Evolutionary conservation across 2,113 vertebrate genomes (phyloP).

Genomic region (Sylvia atricapilla): DNA sequence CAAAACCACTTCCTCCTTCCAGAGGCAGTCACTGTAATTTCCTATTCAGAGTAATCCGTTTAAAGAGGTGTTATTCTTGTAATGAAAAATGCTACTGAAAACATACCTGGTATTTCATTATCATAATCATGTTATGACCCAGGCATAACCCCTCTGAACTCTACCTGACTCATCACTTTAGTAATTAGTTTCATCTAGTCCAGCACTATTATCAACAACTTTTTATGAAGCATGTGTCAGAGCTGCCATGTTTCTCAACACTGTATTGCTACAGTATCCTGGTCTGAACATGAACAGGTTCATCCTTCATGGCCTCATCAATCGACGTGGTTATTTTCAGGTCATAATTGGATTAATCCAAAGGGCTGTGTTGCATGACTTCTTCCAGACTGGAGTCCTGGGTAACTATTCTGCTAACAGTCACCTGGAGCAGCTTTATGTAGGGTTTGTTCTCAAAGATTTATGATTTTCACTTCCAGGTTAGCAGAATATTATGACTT

Average conservation of each 20-base stretch:
- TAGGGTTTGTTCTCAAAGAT: neutral
- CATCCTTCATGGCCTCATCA: neutral
- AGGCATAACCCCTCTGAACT: conserved; percentile 9
- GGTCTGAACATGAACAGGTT: neutral
- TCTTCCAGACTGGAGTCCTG: neutral
- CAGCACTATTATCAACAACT: neutral
- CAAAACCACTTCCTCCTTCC: neutral
- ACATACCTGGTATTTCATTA: neutral
- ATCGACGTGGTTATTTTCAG: neutral
- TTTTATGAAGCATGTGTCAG: conserved; percentile 13
- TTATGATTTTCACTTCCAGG: neutral
- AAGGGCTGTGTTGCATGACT: neutral
- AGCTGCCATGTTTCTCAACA: conserved; percentile 22
- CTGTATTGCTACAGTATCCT: neutral
- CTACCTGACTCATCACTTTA: neutral
- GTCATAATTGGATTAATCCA: neutral
- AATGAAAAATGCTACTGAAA: conserved; percentile 32
- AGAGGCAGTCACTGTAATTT: neutral
- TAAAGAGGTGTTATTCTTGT: neutral
- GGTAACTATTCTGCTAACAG: neutral
- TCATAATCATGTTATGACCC: conserved; percentile 12
- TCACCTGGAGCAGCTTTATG: neutral
- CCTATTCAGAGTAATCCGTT: neutral
- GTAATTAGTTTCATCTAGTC: conserved; percentile 24
- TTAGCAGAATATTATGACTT: neutral